Conservation (phyloP, 2,888 invertebrate species). For the Zelleria hepariella region DNA sequence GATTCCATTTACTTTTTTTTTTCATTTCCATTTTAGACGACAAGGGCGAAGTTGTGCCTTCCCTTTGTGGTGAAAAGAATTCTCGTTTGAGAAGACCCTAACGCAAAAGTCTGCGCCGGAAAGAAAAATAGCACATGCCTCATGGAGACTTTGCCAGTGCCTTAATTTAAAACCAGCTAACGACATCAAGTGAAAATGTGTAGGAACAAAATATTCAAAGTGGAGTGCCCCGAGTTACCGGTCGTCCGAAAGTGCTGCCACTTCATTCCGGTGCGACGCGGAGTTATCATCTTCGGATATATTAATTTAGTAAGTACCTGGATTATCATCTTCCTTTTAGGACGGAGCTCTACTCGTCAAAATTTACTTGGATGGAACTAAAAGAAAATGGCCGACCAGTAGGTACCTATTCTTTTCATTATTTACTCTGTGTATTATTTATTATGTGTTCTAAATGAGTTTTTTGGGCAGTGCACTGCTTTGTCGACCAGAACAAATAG, state of each 20-base stretch:
- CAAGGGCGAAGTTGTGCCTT: no score
- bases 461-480: neutral
- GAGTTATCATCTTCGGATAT: slow-evolving; percentile 46
- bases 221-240: slow-evolving; percentile 28
- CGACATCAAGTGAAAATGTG: neutral
- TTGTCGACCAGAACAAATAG: neutral
- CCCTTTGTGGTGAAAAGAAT: no score
- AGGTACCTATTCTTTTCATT: neutral
- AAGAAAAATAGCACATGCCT: no score
- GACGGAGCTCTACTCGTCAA: no score
- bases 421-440: neutral
- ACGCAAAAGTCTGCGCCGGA: no score
- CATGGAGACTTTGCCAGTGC: no score
- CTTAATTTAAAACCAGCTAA: neutral
- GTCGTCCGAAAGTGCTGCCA: slow-evolving; percentile 44
- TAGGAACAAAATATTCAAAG: slow-evolving; percentile 21
- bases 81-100: no score
- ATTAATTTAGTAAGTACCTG: slow-evolving; percentile 41
- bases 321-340: neutral
- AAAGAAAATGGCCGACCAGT: neutral
- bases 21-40: no score
- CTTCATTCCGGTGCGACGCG: slow-evolving; percentile 41
- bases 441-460: neutral
- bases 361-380: no score
- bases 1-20: no score